Percentiles rank a stretch among this genome's conserved stretches.
These are phyloP conservation scores for Sesia apiformis DNA, from an alignment of 2,888 invertebrate genomes.

Conservation along the genomic window DNA sequence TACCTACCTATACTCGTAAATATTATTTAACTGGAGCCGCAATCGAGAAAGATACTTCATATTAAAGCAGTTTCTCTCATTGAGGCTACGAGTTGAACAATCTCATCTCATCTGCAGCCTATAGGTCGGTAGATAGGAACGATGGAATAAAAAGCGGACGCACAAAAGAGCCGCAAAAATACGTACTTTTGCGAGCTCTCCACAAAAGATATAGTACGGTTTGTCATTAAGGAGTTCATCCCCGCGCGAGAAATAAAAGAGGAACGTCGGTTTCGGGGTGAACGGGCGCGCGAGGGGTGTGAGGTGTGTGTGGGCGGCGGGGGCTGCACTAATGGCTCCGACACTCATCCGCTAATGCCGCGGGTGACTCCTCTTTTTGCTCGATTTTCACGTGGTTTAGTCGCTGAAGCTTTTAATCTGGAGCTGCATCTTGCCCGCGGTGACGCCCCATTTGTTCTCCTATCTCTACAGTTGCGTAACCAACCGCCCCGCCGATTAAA, in stretches of 20 bases:
- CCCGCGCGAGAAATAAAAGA: conserved; percentile 75
- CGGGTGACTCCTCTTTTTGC: conserved; percentile 73
- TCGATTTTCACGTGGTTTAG: conserved; percentile 73
- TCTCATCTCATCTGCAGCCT: conserved; percentile 40
- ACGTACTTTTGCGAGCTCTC: conserved; percentile 73
- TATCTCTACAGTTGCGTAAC: conserved; percentile 16
- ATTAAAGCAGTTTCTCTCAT: conserved; percentile 39
- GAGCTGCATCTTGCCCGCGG: conserved; percentile 57
- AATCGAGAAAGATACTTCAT: conserved; percentile 29
- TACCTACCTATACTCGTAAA: no score
- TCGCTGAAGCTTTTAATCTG: conserved; percentile 71
- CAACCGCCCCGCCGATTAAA: conserved; percentile 3
- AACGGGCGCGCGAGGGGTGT: conserved; percentile 27
- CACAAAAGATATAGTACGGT: conserved; percentile 75
- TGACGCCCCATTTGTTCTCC: conserved; percentile 52
- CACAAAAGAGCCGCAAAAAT: conserved; percentile 73
- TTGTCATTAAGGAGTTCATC: conserved; percentile 76
- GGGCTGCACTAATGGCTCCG: conserved; percentile 69
- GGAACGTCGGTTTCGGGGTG: conserved; percentile 54
- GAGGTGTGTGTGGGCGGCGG: conserved; percentile 20
- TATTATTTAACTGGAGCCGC: background rate
- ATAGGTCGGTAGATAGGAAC: conserved; percentile 30
- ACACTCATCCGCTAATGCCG: conserved; percentile 75
- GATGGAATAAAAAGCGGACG: conserved; percentile 62
- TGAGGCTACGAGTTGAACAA: conserved; percentile 37